Conservation (phyloP, 2,113 vertebrate species). For the Carassius gibelio region DNA sequence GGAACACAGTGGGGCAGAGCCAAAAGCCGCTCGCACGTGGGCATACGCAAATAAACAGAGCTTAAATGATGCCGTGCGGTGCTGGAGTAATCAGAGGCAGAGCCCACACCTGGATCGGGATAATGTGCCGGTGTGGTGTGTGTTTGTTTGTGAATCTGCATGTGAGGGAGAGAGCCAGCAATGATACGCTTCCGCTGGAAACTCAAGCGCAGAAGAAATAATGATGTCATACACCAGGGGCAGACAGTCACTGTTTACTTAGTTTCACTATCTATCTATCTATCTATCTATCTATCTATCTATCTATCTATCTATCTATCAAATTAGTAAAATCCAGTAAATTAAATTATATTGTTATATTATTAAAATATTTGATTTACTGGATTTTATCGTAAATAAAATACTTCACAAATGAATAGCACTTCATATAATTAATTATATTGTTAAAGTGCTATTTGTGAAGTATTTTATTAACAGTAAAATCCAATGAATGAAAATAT, state of each 20-base stretch:
- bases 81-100: slow-evolving; percentile 31
- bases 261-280: neutral
- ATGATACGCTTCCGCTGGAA: slow-evolving; percentile 37
- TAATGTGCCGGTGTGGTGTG: slow-evolving; percentile 12
- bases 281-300: no score
- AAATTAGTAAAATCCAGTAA: no score
- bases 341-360: no score
- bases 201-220: slow-evolving; percentile 39
- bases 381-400: no score
- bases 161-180: slow-evolving; percentile 12
- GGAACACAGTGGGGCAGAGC: slow-evolving; percentile 4
- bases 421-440: no score
- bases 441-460: no score
- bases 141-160: slow-evolving; percentile 31
- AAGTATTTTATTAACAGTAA: neutral
- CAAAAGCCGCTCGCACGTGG: slow-evolving; percentile 6
- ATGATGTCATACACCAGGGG: slow-evolving; percentile 27
- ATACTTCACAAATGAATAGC: no score
- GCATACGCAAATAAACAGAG: slow-evolving; percentile 37
- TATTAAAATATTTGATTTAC: no score
- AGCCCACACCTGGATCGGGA: slow-evolving; percentile 43
- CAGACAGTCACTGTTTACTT: neutral
- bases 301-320: no score
- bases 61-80: slow-evolving; percentile 17
- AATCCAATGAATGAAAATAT: neutral